Conservation (phyloP, 2,888 invertebrate species). For the Pristionchus mayeri region DNA sequence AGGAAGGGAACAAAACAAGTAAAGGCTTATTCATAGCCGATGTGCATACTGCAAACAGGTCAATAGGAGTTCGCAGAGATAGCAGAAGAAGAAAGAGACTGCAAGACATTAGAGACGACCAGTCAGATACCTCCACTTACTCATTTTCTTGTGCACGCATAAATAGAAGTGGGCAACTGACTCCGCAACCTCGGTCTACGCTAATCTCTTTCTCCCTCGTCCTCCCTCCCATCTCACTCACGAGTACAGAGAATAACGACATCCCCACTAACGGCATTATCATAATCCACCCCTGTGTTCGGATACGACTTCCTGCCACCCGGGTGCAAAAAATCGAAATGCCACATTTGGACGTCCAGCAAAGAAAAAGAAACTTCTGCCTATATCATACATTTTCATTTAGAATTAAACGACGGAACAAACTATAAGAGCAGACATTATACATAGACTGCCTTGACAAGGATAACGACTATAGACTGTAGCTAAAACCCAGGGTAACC, state of each 20-base stretch:
- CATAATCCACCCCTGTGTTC: constrained; percentile 31
- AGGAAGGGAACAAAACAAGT: not conserved
- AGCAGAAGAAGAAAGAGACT: not conserved
- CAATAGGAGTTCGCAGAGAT: not conserved
- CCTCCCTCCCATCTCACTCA: constrained; percentile 28
- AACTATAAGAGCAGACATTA: constrained; percentile 6
- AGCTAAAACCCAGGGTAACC: not conserved
- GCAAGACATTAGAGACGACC: not conserved
- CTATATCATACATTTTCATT: not conserved
- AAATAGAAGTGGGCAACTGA: not conserved
- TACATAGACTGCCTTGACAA: not conserved
- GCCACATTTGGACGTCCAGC: not conserved
- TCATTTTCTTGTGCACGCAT: not conserved
- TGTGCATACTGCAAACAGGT: constrained; percentile 1
- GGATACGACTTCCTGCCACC: not conserved
- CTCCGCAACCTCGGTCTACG: too few species aligned
- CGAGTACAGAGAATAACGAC: not conserved
- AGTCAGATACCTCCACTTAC: not conserved
- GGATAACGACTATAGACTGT: not conserved
- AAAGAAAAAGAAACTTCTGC: not conserved
- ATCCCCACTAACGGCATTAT: not conserved
- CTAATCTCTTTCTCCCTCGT: not conserved
- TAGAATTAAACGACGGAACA: not conserved
- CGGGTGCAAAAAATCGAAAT: not conserved
- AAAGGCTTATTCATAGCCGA: constrained; percentile 22